Conservation (phyloP, 2,797 vertebrate species). For the Eupleurogrammus muticus region DNA sequence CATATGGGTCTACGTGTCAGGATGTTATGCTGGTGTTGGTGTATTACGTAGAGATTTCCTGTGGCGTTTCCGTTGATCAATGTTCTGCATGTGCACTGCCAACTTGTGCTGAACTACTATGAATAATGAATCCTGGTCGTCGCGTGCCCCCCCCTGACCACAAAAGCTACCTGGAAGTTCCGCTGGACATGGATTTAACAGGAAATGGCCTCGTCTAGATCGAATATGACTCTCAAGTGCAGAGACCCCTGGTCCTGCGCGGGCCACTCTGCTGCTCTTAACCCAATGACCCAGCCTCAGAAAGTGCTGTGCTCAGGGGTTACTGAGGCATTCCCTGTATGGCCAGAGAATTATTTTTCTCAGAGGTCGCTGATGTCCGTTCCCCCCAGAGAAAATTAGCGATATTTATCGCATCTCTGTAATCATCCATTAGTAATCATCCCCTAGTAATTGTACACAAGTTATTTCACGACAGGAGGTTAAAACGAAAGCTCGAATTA, state of each 20-base stretch:
- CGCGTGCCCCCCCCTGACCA: slow-evolving; percentile 72
- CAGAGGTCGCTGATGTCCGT: slow-evolving; percentile 21
- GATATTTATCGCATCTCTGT: slow-evolving; percentile 62
- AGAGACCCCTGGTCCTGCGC: slow-evolving; percentile 53
- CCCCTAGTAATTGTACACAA: slow-evolving; percentile 29
- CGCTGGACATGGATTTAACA: slow-evolving; percentile 61
- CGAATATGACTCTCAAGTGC: slow-evolving; percentile 67
- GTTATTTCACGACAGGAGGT: slow-evolving; percentile 36
- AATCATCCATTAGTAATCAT: slow-evolving; percentile 54
- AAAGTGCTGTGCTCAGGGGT: slow-evolving; percentile 76
- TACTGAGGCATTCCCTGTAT: slow-evolving; percentile 47
- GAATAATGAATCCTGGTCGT: slow-evolving; percentile 83
- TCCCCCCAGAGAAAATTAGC: slow-evolving; percentile 41
- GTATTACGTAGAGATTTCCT: slow-evolving; percentile 16
- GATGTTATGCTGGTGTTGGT: slow-evolving; percentile 28
- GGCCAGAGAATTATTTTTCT: slow-evolving; percentile 12
- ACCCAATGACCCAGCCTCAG: slow-evolving; percentile 77
- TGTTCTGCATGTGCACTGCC: slow-evolving; percentile 75
- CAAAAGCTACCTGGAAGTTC: slow-evolving; percentile 81
- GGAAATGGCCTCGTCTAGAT: slow-evolving; percentile 80
- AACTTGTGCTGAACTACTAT: slow-evolving; percentile 80
- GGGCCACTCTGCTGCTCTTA: slow-evolving; percentile 76
- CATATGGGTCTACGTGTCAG: not conserved
- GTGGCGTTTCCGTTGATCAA: slow-evolving; percentile 76
- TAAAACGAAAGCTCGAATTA: slow-evolving; percentile 48